Evolutionary conservation across 2,888 invertebrate species (phyloP).

Genomic region (Minunthozetes semirufus): DNA sequence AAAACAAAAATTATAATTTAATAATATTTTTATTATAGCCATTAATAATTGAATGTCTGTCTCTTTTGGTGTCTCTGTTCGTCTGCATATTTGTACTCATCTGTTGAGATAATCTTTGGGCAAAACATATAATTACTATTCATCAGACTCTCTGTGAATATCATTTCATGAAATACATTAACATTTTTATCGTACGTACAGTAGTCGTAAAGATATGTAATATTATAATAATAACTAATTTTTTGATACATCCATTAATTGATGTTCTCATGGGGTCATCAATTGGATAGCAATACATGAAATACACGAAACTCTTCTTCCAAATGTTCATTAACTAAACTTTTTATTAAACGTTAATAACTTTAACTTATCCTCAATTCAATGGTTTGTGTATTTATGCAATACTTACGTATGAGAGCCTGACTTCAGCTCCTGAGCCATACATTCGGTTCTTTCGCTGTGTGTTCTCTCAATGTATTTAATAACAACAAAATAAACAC

Average conservation of each 20-base stretch:
- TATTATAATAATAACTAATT: slow-evolving; percentile 27
- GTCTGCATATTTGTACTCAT: slow-evolving; percentile 25
- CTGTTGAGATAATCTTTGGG: slow-evolving; percentile 15
- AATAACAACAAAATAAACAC: slow-evolving; percentile 7
- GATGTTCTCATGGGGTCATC: slow-evolving; percentile 30
- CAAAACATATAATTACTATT: slow-evolving; percentile 31
- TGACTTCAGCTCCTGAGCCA: neutral
- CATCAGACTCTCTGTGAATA: slow-evolving; percentile 26
- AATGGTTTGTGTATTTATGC: neutral
- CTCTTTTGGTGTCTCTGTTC: neutral
- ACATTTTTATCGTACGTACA: slow-evolving; percentile 13
- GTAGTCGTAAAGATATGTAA: slow-evolving; percentile 29
- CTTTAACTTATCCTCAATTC: neutral
- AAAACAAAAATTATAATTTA: slow-evolving; percentile 15
- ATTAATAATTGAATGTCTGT: slow-evolving; percentile 31
- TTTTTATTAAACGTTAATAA: slow-evolving; percentile 25
- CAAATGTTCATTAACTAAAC: slow-evolving; percentile 20
- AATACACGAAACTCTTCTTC: slow-evolving; percentile 3
- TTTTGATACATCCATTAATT: slow-evolving; percentile 28
- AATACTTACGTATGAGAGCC: neutral
- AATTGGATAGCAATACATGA: neutral
- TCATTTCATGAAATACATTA: slow-evolving; percentile 23
- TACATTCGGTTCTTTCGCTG: neutral
- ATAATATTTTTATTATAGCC: slow-evolving; percentile 31
- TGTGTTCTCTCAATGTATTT: neutral